Base-by-base conservation (phyloP, 1,140 invertebrate species). In the Papilio helenus region DNA sequence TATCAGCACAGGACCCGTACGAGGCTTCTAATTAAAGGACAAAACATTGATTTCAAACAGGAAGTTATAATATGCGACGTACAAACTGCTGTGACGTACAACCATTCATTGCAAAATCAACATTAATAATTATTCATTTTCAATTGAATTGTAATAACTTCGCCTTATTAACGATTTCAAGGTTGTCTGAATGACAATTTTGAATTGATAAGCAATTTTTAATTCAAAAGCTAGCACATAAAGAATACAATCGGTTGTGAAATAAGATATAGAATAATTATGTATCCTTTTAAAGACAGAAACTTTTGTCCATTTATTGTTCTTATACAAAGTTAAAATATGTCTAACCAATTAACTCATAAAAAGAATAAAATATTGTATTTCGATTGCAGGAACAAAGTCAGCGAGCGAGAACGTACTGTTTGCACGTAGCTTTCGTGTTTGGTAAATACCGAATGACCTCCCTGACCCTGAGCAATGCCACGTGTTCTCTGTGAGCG, bases 401-500 rank as follows among this genome's bases (percentile, higher is more conserved):
- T 71, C 58, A 72, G 61, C 83, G 80, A 81, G 81, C 80, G 23
- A 72, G 39, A 23, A 49, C 72, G 42, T 14, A 46, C 16, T 46
- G 44, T 74, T 74, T 68, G 23, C 61, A 68, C 14, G 42, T 20
- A 46, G 83, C 85, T 84, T 89, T 83, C 85, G 74, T 83, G 87
- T 90, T 90, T 87, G 82, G 86, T 90, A 88, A 88, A 90, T 86
- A 90, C 83, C 68, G 81, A 55, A 77, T 88, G 88, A 90, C 86
- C 88, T 86, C 85, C 9, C 10, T 88, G 86, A 90, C 88, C 87
- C 82, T 81, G 55, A 78, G 79, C 51, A 72, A 80, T 79, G 79
- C 82, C 85, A 89, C 86, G 85, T 86, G 86, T 73, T 61, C 58
- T 9, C 55, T 58, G 46, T 20, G 58, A 61, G 55, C 73, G 78